phyloP scores from a whole-genome alignment of 2,888 invertebrate species.

The Tuta absoluta region DNA sequence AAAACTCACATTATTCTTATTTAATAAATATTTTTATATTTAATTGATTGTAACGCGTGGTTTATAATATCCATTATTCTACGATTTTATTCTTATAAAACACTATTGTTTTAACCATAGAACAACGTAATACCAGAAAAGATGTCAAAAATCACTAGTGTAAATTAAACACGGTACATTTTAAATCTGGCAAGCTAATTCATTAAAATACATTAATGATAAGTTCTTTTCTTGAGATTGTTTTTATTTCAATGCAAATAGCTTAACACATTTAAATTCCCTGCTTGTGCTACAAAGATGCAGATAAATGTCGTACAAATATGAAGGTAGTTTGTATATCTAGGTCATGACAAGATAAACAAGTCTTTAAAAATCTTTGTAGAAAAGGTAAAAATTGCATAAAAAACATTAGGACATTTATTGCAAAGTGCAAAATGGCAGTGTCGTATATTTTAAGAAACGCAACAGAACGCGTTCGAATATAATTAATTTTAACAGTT shows the following conservation, averaged over 20 bases:
- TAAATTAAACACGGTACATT: background rate
- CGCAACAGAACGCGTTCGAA: constrained; percentile 27
- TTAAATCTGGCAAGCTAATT: background rate
- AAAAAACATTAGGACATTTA: constrained; percentile 24
- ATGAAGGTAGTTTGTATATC: background rate
- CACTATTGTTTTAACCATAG: constrained; percentile 14
- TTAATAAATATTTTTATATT: constrained; percentile 77
- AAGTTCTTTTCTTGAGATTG: no score
- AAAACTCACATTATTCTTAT: constrained; percentile 47
- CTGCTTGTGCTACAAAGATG: background rate
- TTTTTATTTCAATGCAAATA: background rate
- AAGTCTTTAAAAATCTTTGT: constrained; percentile 1
- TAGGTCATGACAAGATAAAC: background rate
- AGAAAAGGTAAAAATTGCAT: background rate
- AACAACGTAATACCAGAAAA: background rate
- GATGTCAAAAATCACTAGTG: background rate
- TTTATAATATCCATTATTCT: constrained; percentile 36
- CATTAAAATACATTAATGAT: no score
- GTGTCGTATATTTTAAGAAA: constrained; percentile 47
- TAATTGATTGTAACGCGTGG: constrained; percentile 52
- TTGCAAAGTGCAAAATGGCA: constrained; percentile 62
- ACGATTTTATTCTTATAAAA: constrained; percentile 11
- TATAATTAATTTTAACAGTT: constrained; percentile 35
- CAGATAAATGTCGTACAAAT: background rate
- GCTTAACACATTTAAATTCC: background rate